Base-by-base conservation (phyloP, 2,113 vertebrate species). In the Odocoileus hemionus region DNA sequence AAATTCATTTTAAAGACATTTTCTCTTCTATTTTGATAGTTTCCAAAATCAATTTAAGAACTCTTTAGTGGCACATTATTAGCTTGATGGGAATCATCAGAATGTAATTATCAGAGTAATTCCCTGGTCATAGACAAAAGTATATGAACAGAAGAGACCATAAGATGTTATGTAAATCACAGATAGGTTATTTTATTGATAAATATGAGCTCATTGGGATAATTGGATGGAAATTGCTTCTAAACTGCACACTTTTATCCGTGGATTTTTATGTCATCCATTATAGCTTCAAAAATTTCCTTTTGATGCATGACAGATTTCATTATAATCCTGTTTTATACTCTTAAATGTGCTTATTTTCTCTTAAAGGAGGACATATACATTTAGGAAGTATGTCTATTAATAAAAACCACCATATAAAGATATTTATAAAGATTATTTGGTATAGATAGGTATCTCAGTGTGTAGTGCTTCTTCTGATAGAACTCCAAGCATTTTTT, bases 221-320 rank as follows among this genome's bases (percentile, higher is more conserved):
- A 97, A 97, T 5, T 61, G 28, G 89, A 33, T 79, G 89, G 52
- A 93, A 91, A 92, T 67, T 98, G 30, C 60, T 43, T 25, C 97
- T 94, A 89, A 89, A 78, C 55, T 83, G n/a, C 16, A 91, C 12
- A 1, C 43, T 64, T 60, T 89, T 30, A 0, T 61, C 33, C 43
- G 0, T 2, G 67, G 55, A 50, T 36, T 61, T 97, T 39, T 91
- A 90, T 97, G 58, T 82, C 58, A 74, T 7, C 0, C 7, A 12
- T 83, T 92, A 67, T 70, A 94, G 79, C 43, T 92, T 67, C 33
- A 70, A 76, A 85, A 58, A 39, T 39, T 96, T 92, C 14, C n/a
- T 14, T 92, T 84, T 80, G 47, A 14, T 85, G 5, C 58, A 54
- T 13, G 84, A 88, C 12, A 92, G 67, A 87, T 89, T 84, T 88